phyloP scores from a whole-genome alignment of 2,113 vertebrate genomes.

The Halichoeres trimaculatus region DNA sequence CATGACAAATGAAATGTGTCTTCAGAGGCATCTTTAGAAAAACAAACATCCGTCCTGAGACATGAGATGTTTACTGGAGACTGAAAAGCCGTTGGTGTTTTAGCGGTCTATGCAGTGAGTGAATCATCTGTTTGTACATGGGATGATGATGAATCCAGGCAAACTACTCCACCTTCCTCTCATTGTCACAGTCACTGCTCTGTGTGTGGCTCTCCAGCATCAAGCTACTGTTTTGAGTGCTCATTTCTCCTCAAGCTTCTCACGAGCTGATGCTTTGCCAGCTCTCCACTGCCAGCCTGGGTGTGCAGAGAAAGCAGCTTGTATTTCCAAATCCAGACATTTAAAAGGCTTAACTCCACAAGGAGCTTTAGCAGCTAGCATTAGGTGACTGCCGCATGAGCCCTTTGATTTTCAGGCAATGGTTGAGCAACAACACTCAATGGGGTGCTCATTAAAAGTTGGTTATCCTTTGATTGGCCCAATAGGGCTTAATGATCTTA shows the following conservation, averaged over 20 bases:
- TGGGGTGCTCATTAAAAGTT: neutral
- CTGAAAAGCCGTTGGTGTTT: no score
- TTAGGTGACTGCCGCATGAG: slow-evolving; percentile 33
- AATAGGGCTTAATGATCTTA: neutral
- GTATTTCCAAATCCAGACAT: slow-evolving; percentile 60
- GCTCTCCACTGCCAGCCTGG: slow-evolving; percentile 24
- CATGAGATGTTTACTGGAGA: no score
- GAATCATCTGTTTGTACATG: no score
- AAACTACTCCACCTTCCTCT: slow-evolving; percentile 14
- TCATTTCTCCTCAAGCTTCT: slow-evolving; percentile 30
- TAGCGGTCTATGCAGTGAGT: no score
- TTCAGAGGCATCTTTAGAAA: neutral
- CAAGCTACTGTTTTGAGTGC: slow-evolving; percentile 16
- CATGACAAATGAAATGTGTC: neutral
- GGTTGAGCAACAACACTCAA: slow-evolving; percentile 9
- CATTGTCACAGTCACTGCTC: slow-evolving; percentile 27
- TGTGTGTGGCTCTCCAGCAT: slow-evolving; percentile 22
- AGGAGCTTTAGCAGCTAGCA: slow-evolving; percentile 52
- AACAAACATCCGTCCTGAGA: no score
- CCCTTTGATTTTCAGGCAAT: slow-evolving; percentile 37
- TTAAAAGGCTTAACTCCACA: slow-evolving; percentile 66
- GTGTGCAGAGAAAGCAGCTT: slow-evolving; percentile 53
- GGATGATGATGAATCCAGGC: neutral
- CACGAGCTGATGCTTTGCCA: slow-evolving; percentile 4
- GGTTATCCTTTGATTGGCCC: slow-evolving; percentile 4